Percentiles rank a stretch among this genome's conserved stretches.
Evolutionary conservation across 2,797 vertebrate species (phyloP).

Genomic region (Scleropages formosus): DNA sequence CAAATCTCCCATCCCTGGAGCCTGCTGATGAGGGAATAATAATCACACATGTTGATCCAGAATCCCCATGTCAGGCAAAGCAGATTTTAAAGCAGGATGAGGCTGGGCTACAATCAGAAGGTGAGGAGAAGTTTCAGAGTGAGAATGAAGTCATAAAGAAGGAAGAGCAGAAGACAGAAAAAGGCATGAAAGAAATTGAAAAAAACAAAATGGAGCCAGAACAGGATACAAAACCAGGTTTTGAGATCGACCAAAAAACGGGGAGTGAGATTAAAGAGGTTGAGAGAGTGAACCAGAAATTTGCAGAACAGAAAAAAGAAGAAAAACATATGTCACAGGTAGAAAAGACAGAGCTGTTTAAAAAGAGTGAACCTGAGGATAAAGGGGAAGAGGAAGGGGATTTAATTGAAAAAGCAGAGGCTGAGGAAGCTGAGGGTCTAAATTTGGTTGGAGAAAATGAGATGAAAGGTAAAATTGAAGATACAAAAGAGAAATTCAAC

Average conservation of each 20-base stretch:
- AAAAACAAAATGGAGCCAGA: conserved; percentile 54
- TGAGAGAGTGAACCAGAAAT: conserved; percentile 63
- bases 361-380: conserved; percentile 56
- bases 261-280: conserved; percentile 68
- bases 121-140: conserved; percentile 66
- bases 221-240: conserved; percentile 69
- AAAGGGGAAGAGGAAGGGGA: conserved; percentile 71
- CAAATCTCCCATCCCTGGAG: conserved; percentile 37
- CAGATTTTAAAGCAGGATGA: conserved; percentile 45
- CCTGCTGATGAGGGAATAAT: conserved; percentile 55
- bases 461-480: conserved; percentile 65
- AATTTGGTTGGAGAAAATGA: conserved; percentile 74
- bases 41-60: conserved; percentile 39
- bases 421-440: conserved; percentile 84
- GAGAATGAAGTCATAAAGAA: conserved; percentile 63
- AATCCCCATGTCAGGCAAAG: conserved; percentile 51
- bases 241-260: conserved; percentile 74
- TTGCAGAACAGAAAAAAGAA: conserved; percentile 71
- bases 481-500: conserved; percentile 45
- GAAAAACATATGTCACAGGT: conserved; percentile 48
- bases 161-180: conserved; percentile 63
- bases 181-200: conserved; percentile 51
- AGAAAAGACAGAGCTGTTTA: conserved; percentile 51
- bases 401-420: conserved; percentile 82
- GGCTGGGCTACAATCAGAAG: conserved; percentile 50